Evolutionary conservation across 2,797 vertebrate species (phyloP), one percentile per base, ranked within the genome.

Genomic region (Tarsius wallacei): DNA sequence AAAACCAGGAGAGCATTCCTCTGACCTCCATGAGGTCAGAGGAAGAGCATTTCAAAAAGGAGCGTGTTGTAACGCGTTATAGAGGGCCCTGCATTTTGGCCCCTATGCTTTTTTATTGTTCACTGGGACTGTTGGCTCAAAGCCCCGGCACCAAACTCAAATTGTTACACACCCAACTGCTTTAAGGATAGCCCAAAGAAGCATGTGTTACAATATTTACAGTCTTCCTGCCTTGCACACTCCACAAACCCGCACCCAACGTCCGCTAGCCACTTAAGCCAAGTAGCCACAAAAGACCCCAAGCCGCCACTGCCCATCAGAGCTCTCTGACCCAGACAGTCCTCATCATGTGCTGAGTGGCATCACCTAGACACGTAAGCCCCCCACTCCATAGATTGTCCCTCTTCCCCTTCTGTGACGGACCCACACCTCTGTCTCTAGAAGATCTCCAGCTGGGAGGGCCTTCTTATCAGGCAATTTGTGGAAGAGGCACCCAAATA

Each of bases 111-210:
- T 84, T 82, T 87, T 42, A 22, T 13, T 92, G 19, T 36, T 36
- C 33, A 63, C 42, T 36, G 57, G 57, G 53, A 19, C n/a, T 49
- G 31, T 14, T 57, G 77, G 57, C 28, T 71, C 68, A 61, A 87
- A 93, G 51, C 53, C 82, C 2, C 68, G 36, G 55, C 77, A 87
- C 42, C 77, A 64, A 77, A 66, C 8, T 77, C 83, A 71, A 83
- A 16, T 33, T 87, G 47, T 76, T 11, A 63, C 47, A 61, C 21
- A 63, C 21, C 33, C 49, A 14, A 55, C 1, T 70, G 68, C 61
- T 83, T 47, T 82, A 82, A 83, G 63, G 36, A 47, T 47, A 76
- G 22, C 28, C 53, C 70, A 9, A 57, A 71, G 28, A 28, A 85
- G n/a, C 49, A 47, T 51, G 31, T 28, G 36, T 85, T 36, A 33